Evolutionary conservation across 2,113 vertebrate genomes (phyloP), one percentile per base, ranked within the genome.

Genomic region (Struthio camelus): DNA sequence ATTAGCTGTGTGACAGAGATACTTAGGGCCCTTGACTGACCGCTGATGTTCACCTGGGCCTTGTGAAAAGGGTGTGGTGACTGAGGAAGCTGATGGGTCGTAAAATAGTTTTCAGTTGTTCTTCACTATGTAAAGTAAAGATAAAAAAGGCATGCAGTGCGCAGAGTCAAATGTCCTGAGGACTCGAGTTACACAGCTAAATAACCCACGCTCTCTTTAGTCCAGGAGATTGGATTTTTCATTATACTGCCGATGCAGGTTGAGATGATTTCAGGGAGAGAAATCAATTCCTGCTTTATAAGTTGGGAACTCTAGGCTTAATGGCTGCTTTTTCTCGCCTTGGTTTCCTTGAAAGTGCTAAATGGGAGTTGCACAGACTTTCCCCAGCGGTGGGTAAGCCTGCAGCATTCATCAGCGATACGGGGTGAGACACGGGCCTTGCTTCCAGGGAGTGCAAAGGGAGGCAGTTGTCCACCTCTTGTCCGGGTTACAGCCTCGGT

Each of bases 381-480:
- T 50, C 20, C 20, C 42, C 62, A n/a, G 40, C 14, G 0, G 2
- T 50, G 48, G 48, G 79, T 87, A 90, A 8, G 9, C 58, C 56
- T 77, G 51, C 59, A 87, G 71, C 28, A 90, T 54, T 19, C 38
- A 69, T 20, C 77, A 58, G 34, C 0, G 1, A 1, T 11, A 85
- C 30, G 58, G 27, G 58, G 84, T 96, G 77, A 70, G 94, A 80
- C 61, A 24, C 62, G 94, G 85, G 38, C 27, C 79, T 94, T 87
- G 58, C 80, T 86, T 80, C 87, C 1, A 4, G 20, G 58, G 5
- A 58, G 40, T 38, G 19, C 70, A 46, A 38, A n/a, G 2, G 1
- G 77, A 50, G 48, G 32, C 23, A 77, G 30, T 46, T 7, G 28
- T 22, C 27, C 23, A 23, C 44, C 53, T 88, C 10, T n/a, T 14